These are phyloP conservation scores for Catocala nupta DNA, from an alignment of 2,888 invertebrate genomes.

Conservation along the genomic window DNA sequence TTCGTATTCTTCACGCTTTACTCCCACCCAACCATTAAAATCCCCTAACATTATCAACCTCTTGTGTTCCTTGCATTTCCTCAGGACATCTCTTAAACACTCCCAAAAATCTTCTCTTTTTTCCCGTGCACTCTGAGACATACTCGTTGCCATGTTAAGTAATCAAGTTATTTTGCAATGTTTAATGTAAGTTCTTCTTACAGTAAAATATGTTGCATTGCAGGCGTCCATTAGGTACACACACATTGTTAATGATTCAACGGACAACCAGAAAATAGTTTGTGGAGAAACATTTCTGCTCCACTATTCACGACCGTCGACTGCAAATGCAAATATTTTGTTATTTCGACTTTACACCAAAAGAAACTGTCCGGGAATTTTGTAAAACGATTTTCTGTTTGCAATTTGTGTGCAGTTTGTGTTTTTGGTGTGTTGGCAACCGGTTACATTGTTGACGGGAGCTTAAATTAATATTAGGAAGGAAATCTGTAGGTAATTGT, in stretches of 20 bases:
- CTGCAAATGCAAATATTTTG: slow-evolving; percentile 13
- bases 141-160: no score
- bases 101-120: no score
- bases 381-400: slow-evolving; percentile 13
- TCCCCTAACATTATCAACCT: no score
- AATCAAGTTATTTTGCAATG: background rate
- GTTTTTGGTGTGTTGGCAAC: background rate
- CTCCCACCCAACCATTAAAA: no score
- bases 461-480: no score
- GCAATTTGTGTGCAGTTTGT: slow-evolving; percentile 6
- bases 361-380: slow-evolving; percentile 18
- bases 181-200: background rate
- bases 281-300: slow-evolving; percentile 9
- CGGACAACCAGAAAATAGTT: slow-evolving; percentile 5
- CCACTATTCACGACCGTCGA: background rate
- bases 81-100: no score
- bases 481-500: no score
- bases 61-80: no score
- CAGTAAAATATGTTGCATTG: background rate
- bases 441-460: background rate
- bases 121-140: no score
- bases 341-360: slow-evolving; percentile 6
- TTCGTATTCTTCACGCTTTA: no score
- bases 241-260: slow-evolving; percentile 11
- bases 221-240: slow-evolving; percentile 3